Evolutionary conservation across 2,888 invertebrate species (phyloP).

Genomic region (Lithosia quadra): DNA sequence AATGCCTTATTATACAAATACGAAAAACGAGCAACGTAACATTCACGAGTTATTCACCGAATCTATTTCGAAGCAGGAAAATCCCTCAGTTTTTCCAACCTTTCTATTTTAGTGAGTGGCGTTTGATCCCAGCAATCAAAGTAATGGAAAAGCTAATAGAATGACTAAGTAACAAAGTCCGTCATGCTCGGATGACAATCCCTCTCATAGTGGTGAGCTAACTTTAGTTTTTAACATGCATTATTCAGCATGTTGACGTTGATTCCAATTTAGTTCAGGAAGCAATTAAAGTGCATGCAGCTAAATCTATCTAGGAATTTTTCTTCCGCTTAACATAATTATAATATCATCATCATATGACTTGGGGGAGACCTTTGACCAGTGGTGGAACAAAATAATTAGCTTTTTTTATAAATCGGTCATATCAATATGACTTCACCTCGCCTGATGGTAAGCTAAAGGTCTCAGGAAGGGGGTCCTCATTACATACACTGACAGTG

Average conservation of each 20-base stretch:
- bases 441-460: no score
- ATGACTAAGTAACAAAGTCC: not conserved
- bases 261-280: not conserved
- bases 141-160: slow-evolving; percentile 11
- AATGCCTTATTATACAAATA: not conserved
- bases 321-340: no score
- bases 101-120: slow-evolving; percentile 1
- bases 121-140: slow-evolving; percentile 15
- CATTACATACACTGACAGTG: no score
- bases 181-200: not conserved
- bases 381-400: no score
- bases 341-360: no score
- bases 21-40: not conserved
- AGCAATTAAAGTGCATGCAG: no score
- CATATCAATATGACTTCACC: no score
- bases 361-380: no score
- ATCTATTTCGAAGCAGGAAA: not conserved
- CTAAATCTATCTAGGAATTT: no score
- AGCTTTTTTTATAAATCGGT: no score
- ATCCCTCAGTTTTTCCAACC: not conserved
- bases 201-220: not conserved
- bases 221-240: not conserved
- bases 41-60: not conserved
- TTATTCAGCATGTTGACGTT: not conserved
- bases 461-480: no score